Evolutionary conservation across 2,797 vertebrate genomes (phyloP), one percentile per base, ranked within the genome.

Genomic region (Poecile montanus): DNA sequence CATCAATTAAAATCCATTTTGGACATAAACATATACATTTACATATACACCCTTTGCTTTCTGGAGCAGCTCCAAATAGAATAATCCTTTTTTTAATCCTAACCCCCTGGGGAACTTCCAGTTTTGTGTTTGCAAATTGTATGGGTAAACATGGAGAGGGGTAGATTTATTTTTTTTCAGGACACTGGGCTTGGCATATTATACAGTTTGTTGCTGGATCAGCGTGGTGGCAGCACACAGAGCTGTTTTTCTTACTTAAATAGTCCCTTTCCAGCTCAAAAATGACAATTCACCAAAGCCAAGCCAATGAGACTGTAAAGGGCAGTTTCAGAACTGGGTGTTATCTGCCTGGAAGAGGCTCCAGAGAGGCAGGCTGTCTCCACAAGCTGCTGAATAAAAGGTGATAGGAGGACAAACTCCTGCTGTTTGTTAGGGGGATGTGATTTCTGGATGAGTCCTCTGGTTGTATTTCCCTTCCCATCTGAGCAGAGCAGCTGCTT

Each of bases 381-480:
- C 95, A 94, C 95, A 70, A 95, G 92, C 89, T 78, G 89, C 97
- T 97, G 93, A 96, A 97, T 92, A 97, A 97, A 97, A 94, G 96
- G 95, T 97, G 96, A 98, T 97, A 95, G 97, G 96, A 81, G 93
- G 95, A 91, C 94, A 96, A 97, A 95, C 94, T 96, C 85, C 95
- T 85, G 88, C 8, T 94, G 88, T 93, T 96, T 89, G 93, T 54
- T 70, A 56, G 48, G 94, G 95, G 95, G 53, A 57, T 93, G 88
- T 95, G 95, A 88, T 29, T 84, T 91, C 93, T 32, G 60, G 93
- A 30, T 61, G 81, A 80, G 58, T 91, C 91, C 94, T 87, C 80
- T 29, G 86, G 62, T 51, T 81, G 66, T 25, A 44, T 63, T 88
- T 91, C 89, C 85, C 82, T 63, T 91, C 89, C 89, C 51, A 32